A percentile compares a stretch with the other conserved stretches of the same genome.
Evolutionary conservation across 1,140 invertebrate species (phyloP).

Genomic region (Zaprionus kolodkinae): DNA sequence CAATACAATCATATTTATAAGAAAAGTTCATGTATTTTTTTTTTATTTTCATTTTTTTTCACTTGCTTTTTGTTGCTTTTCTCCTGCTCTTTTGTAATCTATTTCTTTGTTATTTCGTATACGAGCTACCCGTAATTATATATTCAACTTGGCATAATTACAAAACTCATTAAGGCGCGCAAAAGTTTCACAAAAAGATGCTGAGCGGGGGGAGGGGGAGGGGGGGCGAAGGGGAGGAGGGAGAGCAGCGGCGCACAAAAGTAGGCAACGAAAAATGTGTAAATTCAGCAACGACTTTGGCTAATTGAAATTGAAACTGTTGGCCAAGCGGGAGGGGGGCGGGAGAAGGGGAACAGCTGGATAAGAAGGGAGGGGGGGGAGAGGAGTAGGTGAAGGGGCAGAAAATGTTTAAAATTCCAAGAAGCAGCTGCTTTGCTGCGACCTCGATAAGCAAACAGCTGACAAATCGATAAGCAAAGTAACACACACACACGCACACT

Average conservation of each 20-base stretch:
- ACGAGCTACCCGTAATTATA: conserved; percentile 50
- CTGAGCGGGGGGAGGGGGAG: too few relatives aligned
- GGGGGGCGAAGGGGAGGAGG: too few relatives aligned
- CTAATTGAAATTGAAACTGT: conserved; percentile 43
- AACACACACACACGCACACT: background rate
- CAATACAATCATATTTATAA: background rate
- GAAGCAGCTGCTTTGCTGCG: conserved; percentile 33
- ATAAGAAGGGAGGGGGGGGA: too few relatives aligned
- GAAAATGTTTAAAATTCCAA: conserved; percentile 2
- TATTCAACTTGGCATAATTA: conserved; percentile 69
- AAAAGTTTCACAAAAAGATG: conserved; percentile 21
- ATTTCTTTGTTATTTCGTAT: conserved; percentile 8
- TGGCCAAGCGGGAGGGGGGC: background rate
- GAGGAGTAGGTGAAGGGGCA: background rate
- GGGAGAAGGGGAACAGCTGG: too few relatives aligned
- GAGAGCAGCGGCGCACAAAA: conserved; percentile 33
- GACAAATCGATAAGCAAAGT: conserved; percentile 7
- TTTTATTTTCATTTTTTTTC: background rate
- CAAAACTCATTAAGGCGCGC: conserved; percentile 64
- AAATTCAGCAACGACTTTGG: conserved; percentile 39
- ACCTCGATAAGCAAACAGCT: conserved; percentile 50
- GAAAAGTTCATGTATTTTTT: background rate
- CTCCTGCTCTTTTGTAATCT: conserved; percentile 17
- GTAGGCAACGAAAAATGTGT: conserved; percentile 66
- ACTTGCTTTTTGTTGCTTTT: background rate